phyloP scores from a whole-genome alignment of 2,113 vertebrate genomes.

The Podocnemis expansa region DNA sequence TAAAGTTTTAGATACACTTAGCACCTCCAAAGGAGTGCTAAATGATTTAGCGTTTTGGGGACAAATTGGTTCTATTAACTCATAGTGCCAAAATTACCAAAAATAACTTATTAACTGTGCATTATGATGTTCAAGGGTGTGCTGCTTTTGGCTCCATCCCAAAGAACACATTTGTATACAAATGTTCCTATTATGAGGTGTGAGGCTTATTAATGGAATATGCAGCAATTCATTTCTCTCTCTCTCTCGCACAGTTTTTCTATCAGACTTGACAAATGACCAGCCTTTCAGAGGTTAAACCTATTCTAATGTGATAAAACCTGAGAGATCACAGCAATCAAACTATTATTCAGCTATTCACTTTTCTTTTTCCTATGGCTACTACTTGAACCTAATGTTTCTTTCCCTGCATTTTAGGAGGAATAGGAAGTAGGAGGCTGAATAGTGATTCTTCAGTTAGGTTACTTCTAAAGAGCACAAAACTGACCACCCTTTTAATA shows the following conservation, averaged over 20 bases:
- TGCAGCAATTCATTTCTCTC: constrained; percentile 52
- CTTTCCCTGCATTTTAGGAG: constrained; percentile 49
- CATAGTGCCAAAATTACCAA: constrained; percentile 77
- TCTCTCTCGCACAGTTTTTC: constrained; percentile 45
- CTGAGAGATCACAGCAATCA: constrained; percentile 63
- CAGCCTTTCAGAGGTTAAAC: constrained; percentile 76
- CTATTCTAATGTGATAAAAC: constrained; percentile 73
- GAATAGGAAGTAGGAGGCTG: neutral
- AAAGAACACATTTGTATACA: constrained; percentile 78
- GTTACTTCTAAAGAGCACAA: neutral
- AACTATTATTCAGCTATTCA: constrained; percentile 56
- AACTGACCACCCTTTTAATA: neutral
- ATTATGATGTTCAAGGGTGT: constrained; percentile 76
- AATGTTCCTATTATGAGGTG: constrained; percentile 78
- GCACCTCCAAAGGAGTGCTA: constrained; percentile 77
- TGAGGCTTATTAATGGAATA: constrained; percentile 77
- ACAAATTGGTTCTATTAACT: constrained; percentile 78
- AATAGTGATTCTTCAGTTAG: neutral
- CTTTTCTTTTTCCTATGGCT: constrained; percentile 48
- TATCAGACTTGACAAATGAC: constrained; percentile 58
- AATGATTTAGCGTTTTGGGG: constrained; percentile 80
- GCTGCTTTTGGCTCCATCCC: constrained; percentile 76
- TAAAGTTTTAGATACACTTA: constrained; percentile 82
- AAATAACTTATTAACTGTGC: constrained; percentile 79
- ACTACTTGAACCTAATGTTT: constrained; percentile 44